These are phyloP conservation scores for Myanophis thanlyinensis DNA, from an alignment of 2,113 vertebrate species.

Conservation along the genomic window DNA sequence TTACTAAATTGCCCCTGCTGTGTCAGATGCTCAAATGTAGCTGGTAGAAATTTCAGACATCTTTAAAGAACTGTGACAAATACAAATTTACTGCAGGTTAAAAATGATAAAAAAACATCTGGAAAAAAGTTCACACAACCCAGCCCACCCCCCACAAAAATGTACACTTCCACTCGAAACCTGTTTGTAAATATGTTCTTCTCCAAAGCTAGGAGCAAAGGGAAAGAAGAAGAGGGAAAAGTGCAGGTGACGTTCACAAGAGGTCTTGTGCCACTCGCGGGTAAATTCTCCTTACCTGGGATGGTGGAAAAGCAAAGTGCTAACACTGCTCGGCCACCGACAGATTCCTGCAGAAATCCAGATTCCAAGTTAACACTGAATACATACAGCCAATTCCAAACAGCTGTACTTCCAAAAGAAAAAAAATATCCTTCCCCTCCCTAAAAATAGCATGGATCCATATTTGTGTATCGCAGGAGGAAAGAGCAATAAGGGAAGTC, in stretches of 20 bases:
- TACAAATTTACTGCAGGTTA: slow-evolving; percentile 82
- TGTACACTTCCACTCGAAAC: slow-evolving; percentile 80
- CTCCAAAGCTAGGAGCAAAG: slow-evolving; percentile 67
- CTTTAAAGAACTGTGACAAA: slow-evolving; percentile 76
- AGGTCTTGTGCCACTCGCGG: slow-evolving; percentile 57
- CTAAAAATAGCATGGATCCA: slow-evolving; percentile 67
- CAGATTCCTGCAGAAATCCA: slow-evolving; percentile 68
- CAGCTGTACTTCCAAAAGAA: slow-evolving; percentile 56
- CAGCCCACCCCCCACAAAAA: slow-evolving; percentile 67
- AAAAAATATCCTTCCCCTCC: slow-evolving; percentile 60
- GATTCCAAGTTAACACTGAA: slow-evolving; percentile 79
- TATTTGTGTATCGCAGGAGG: slow-evolving; percentile 60
- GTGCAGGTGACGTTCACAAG: slow-evolving; percentile 65
- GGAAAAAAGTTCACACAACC: slow-evolving; percentile 73
- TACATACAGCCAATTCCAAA: slow-evolving; percentile 63
- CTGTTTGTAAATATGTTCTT: slow-evolving; percentile 74
- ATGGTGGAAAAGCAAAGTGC: slow-evolving; percentile 58
- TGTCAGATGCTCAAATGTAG: slow-evolving; percentile 79
- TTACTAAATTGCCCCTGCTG: slow-evolving; percentile 79
- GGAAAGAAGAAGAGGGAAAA: slow-evolving; percentile 63
- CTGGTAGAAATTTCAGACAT: slow-evolving; percentile 81
- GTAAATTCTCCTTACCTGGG: slow-evolving; percentile 56
- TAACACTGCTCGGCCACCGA: slow-evolving; percentile 51
- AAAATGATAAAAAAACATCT: slow-evolving; percentile 80
- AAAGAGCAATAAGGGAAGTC: slow-evolving; percentile 67